These are phyloP conservation scores for Jordanella pulchra DNA, from an alignment of 2,797 vertebrate genomes.

Conservation along the genomic window DNA sequence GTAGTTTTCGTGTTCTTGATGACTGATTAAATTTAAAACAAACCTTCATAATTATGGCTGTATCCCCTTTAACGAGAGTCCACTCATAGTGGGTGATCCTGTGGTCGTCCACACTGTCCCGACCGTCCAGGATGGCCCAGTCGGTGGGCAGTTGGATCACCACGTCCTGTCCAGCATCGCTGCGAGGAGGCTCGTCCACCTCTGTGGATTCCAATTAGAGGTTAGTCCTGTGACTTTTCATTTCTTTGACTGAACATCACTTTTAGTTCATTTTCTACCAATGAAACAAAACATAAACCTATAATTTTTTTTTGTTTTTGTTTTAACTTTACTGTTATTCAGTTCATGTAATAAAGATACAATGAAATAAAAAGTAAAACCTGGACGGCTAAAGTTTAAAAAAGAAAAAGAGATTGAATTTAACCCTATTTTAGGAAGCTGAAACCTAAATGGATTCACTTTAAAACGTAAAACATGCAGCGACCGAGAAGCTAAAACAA, in stretches of 20 bases:
- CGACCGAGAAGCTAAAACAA: neutral
- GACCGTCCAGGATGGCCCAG: constrained; percentile 90
- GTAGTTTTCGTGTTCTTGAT: neutral
- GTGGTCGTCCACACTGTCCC: constrained; percentile 91
- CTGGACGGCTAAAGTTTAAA: no score
- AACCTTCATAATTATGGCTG: constrained; percentile 90
- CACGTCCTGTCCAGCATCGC: constrained; percentile 90
- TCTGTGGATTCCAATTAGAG: constrained; percentile 60
- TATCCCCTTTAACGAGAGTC: constrained; percentile 86
- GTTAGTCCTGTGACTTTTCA: neutral
- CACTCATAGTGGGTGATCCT: constrained; percentile 88
- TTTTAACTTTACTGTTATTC: no score
- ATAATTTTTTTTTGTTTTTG: no score
- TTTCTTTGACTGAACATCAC: neutral
- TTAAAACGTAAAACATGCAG: neutral
- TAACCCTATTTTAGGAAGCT: no score
- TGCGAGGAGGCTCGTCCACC: constrained; percentile 85
- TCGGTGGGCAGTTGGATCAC: constrained; percentile 91
- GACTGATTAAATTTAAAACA: neutral
- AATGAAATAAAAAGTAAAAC: no score
- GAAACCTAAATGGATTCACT: neutral
- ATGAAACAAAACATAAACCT: no score
- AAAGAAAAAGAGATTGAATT: no score
- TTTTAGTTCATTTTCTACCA: neutral
- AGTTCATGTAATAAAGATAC: no score